phyloP scores from a whole-genome alignment of 2,113 vertebrate genomes.

The Ptilorrhoa leucosticta region DNA sequence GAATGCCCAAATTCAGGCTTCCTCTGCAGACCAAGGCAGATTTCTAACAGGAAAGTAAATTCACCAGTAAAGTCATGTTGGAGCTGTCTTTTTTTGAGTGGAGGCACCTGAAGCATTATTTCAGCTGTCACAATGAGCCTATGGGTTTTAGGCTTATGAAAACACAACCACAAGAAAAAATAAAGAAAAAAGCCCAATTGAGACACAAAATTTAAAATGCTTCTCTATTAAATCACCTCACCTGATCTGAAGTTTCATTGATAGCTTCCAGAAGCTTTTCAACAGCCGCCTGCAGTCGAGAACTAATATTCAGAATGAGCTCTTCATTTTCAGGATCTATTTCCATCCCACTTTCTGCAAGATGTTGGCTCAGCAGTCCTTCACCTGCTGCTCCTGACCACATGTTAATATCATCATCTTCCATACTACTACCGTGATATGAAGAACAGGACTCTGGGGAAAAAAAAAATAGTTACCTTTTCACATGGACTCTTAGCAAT shows the following conservation, averaged over 20 bases:
- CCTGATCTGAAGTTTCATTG: conserved; percentile 86
- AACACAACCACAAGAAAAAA: background rate
- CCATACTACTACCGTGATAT: conserved; percentile 47
- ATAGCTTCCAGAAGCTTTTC: conserved; percentile 91
- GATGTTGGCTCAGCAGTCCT: conserved; percentile 73
- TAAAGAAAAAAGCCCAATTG: background rate
- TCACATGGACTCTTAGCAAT: background rate
- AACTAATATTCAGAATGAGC: conserved; percentile 79
- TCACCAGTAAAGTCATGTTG: background rate
- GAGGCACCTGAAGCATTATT: background rate
- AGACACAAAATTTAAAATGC: background rate
- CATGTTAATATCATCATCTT: conserved; percentile 45
- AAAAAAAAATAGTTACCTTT: background rate
- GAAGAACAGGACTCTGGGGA: conserved; percentile 53
- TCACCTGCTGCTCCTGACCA: conserved; percentile 75
- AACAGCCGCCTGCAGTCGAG: conserved; percentile 85
- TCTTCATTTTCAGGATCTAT: conserved; percentile 83
- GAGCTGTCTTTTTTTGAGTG: background rate
- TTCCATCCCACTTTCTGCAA: conserved; percentile 73
- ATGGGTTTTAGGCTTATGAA: background rate
- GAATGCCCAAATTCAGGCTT: background rate
- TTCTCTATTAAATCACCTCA: conserved; percentile 42
- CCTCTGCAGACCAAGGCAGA: background rate
- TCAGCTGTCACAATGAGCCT: background rate
- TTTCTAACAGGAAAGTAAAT: background rate